These are phyloP conservation scores for Riparia riparia DNA, from an alignment of 2,113 vertebrate genomes.

Conservation along the genomic window DNA sequence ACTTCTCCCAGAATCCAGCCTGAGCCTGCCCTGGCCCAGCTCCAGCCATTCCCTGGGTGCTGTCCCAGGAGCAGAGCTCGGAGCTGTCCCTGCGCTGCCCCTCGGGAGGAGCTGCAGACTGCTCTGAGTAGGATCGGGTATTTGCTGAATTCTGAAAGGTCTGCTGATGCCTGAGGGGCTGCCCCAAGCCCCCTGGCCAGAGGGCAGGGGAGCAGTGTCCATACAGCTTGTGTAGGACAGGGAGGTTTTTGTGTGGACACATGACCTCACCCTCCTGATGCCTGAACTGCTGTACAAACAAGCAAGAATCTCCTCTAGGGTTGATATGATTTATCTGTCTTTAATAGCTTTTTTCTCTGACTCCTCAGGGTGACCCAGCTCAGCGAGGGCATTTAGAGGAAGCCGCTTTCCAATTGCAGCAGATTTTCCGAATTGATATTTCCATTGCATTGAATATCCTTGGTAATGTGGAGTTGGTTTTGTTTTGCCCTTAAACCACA, in stretches of 20 bases:
- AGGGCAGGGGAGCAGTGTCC: not conserved
- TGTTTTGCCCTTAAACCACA: conserved; percentile 24
- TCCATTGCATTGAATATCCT: conserved; percentile 94
- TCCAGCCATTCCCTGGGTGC: not conserved
- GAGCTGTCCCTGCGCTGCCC: not conserved
- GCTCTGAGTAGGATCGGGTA: not conserved
- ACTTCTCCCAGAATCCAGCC: not conserved
- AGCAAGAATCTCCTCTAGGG: not conserved
- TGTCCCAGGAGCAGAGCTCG: not conserved
- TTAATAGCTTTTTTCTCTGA: conserved; percentile 35
- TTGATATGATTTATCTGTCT: not conserved
- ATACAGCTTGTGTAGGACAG: not conserved
- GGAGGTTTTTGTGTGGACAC: not conserved
- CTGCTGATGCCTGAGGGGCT: not conserved
- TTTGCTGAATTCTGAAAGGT: not conserved
- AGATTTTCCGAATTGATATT: conserved; percentile 81
- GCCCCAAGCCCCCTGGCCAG: not conserved
- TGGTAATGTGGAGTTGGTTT: conserved; percentile 77
- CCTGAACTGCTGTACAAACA: not conserved
- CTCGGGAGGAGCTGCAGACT: not conserved
- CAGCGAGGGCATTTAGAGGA: conserved; percentile 75
- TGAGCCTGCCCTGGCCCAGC: not conserved
- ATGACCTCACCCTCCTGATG: not conserved
- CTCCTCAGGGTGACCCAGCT: conserved; percentile 71
- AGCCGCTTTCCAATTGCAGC: conserved; percentile 81